phyloP scores from a whole-genome alignment of 2,113 vertebrate species.

The Cyprinodon variegatus region DNA sequence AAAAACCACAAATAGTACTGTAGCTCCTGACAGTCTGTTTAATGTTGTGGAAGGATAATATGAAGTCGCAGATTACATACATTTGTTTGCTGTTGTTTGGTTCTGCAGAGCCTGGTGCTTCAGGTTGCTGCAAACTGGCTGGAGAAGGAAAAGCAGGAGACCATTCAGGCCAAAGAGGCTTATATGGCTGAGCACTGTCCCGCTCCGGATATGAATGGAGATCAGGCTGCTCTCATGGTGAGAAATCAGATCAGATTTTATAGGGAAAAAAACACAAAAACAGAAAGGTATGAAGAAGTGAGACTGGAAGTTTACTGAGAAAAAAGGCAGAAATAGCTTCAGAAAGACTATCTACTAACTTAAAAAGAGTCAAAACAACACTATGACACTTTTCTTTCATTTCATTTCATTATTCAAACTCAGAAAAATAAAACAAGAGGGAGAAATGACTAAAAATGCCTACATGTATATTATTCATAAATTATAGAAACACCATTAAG shows the following conservation, averaged over 20 bases:
- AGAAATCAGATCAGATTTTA: not conserved
- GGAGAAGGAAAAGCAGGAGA: slow-evolving; percentile 82
- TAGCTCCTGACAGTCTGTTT: not conserved
- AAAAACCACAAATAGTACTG: not conserved
- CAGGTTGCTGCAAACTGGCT: slow-evolving; percentile 83
- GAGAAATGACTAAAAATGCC: not conserved
- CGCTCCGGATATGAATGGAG: slow-evolving; percentile 49
- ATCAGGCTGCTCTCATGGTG: slow-evolving; percentile 64
- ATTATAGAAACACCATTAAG: not conserved
- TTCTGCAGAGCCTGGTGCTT: slow-evolving; percentile 90
- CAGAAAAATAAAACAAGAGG: not conserved
- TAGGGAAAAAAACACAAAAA: not conserved
- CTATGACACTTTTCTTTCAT: no score
- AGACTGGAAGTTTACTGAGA: not conserved
- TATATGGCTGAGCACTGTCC: slow-evolving; percentile 86
- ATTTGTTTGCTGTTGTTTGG: not conserved
- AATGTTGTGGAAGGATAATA: not conserved
- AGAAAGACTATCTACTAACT: not conserved
- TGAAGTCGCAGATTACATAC: not conserved
- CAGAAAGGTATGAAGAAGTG: not conserved
- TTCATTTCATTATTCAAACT: not conserved
- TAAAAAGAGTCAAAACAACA: not conserved
- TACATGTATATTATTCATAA: not conserved
- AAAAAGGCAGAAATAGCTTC: not conserved
- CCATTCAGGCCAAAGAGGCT: slow-evolving; percentile 76